Evolutionary conservation across 1,140 invertebrate species (phyloP).

Genomic region (Protaetia brevitarsis): DNA sequence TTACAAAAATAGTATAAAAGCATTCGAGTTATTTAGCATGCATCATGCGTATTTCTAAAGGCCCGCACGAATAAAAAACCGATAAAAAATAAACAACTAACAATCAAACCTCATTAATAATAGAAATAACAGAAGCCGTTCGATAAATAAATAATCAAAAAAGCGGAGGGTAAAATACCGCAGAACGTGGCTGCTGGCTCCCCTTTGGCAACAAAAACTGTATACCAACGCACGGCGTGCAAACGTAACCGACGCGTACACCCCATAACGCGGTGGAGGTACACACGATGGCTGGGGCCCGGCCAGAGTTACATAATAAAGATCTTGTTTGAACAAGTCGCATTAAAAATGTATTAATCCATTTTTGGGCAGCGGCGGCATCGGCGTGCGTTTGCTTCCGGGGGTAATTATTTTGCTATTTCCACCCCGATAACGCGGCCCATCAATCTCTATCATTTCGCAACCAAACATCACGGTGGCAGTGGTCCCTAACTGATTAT

Average conservation of each 20-base stretch:
- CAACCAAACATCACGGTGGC: conserved; percentile 34
- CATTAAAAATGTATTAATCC: conserved; percentile 50
- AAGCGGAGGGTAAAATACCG: background rate
- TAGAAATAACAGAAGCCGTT: conserved; percentile 16
- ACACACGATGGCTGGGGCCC: too few species aligned
- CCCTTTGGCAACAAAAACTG: background rate
- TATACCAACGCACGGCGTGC: background rate
- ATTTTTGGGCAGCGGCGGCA: conserved; percentile 44
- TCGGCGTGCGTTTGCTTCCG: conserved; percentile 33
- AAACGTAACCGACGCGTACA: background rate
- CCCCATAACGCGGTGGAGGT: too few species aligned
- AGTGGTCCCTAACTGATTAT: background rate
- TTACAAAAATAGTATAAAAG: too few species aligned
- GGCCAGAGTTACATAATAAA: conserved; percentile 38
- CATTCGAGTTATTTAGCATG: too few species aligned
- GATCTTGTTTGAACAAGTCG: conserved; percentile 45
- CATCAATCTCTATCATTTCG: conserved; percentile 48
- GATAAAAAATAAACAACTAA: conserved; percentile 5
- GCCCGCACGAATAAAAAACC: conserved; percentile 11
- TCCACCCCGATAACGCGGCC: conserved; percentile 37
- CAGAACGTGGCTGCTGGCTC: background rate
- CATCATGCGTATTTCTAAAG: too few species aligned
- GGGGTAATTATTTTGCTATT: conserved; percentile 47
- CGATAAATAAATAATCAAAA: conserved; percentile 17
- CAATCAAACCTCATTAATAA: conserved; percentile 22